Conservation (phyloP, 1,140 invertebrate genomes). For the Polyergus mexicanus region DNA sequence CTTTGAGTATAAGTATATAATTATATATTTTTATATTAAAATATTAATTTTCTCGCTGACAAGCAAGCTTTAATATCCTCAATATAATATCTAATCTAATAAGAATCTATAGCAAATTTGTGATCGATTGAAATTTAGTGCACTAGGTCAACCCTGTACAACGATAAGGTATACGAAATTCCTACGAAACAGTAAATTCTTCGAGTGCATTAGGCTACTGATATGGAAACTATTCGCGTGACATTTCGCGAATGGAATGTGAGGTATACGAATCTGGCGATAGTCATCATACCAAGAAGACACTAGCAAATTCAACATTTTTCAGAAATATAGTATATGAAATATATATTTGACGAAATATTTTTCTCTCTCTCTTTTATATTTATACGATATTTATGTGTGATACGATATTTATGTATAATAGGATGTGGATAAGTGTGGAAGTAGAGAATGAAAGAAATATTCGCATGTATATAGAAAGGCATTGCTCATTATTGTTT, state of each 20-base stretch:
- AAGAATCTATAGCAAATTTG: conserved; percentile 25
- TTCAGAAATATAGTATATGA: neutral
- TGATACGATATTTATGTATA: neutral
- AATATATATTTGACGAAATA: neutral
- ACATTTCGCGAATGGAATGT: conserved; percentile 21
- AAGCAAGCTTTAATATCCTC: conserved; percentile 43
- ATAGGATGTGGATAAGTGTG: neutral
- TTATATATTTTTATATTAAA: conserved; percentile 5
- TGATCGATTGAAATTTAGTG: conserved; percentile 73
- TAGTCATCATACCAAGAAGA: conserved; percentile 42
- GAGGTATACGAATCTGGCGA: conserved; percentile 14
- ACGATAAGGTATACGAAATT: conserved; percentile 72
- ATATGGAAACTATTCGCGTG: conserved; percentile 46
- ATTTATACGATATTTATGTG: neutral
- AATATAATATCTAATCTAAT: conserved; percentile 63
- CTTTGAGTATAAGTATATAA: neutral
- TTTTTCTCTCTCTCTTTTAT: neutral
- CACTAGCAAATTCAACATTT: conserved; percentile 13
- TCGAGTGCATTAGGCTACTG: conserved; percentile 72
- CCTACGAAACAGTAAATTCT: conserved; percentile 73
- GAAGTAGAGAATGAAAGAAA: conserved; percentile 40
- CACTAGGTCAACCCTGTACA: conserved; percentile 74
- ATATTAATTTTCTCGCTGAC: neutral
- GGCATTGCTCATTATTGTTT: conserved; percentile 68
- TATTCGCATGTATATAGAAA: conserved; percentile 65